phyloP scores from a whole-genome alignment of 2,888 invertebrate species.

The Leptopilina myrica region DNA sequence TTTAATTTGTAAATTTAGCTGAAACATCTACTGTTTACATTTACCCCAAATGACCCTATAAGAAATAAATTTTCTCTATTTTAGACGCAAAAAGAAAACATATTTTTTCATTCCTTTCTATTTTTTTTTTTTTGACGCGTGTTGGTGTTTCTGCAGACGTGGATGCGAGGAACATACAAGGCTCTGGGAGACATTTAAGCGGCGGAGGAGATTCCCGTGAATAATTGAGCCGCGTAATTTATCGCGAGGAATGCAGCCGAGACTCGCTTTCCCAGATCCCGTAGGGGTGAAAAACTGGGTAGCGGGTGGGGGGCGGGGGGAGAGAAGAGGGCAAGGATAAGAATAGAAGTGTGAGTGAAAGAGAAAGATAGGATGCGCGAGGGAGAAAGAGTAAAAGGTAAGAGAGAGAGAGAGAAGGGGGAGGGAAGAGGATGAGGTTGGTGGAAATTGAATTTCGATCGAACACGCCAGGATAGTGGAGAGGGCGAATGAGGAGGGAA shows the following conservation, averaged over 20 bases:
- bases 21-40: no score
- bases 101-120: neutral
- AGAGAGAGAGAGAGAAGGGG: slow-evolving; percentile 32
- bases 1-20: no score
- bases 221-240: slow-evolving; percentile 75
- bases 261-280: slow-evolving; percentile 66
- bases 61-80: no score
- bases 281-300: slow-evolving; percentile 47
- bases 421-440: slow-evolving; percentile 59
- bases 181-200: slow-evolving; percentile 58
- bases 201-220: slow-evolving; percentile 70
- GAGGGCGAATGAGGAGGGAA: slow-evolving; percentile 47
- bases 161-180: slow-evolving; percentile 32
- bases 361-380: slow-evolving; percentile 30
- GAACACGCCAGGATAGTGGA: slow-evolving; percentile 67
- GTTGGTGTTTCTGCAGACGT: slow-evolving; percentile 31
- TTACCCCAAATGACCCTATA: no score
- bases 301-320: neutral
- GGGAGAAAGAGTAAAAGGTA: slow-evolving; percentile 49
- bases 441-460: slow-evolving; percentile 76
- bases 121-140: neutral
- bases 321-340: slow-evolving; percentile 2
- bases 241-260: slow-evolving; percentile 71
- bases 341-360: slow-evolving; percentile 32
- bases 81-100: neutral